Conservation (phyloP, 1,140 invertebrate genomes). For the Euwallacea similis region DNA sequence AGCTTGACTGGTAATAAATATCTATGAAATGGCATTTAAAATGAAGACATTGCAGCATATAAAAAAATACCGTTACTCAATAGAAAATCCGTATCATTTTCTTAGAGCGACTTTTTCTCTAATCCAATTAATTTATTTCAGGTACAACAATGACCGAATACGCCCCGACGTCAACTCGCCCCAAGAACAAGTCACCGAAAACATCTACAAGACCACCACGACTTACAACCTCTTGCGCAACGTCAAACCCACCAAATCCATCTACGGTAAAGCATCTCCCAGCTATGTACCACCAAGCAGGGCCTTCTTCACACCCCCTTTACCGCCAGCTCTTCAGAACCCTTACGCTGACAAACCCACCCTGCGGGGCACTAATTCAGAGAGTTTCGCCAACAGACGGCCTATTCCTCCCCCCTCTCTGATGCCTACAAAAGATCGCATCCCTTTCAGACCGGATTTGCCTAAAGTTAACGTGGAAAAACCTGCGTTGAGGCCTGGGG, state of each 20-base stretch:
- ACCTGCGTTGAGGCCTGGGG: slow-evolving; percentile 31
- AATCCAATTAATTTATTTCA: slow-evolving; percentile 8
- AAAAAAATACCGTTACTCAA: not conserved
- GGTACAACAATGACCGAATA: slow-evolving; percentile 52
- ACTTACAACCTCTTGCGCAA: slow-evolving; percentile 55
- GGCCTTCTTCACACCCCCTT: slow-evolving; percentile 74
- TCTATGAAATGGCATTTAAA: too few relatives aligned
- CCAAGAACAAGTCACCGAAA: slow-evolving; percentile 49
- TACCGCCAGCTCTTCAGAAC: slow-evolving; percentile 76
- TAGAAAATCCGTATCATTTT: not conserved
- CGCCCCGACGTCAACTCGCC: slow-evolving; percentile 43
- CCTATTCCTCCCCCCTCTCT: slow-evolving; percentile 75
- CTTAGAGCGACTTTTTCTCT: too few relatives aligned
- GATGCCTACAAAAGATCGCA: slow-evolving; percentile 75
- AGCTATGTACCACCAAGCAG: slow-evolving; percentile 79
- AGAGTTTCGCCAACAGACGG: slow-evolving; percentile 64
- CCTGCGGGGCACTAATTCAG: slow-evolving; percentile 69
- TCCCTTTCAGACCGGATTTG: slow-evolving; percentile 70
- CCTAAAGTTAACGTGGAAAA: slow-evolving; percentile 52
- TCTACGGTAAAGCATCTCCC: slow-evolving; percentile 64
- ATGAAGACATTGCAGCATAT: too few relatives aligned
- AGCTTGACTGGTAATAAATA: too few relatives aligned
- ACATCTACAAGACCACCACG: slow-evolving; percentile 49
- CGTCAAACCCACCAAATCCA: slow-evolving; percentile 56
- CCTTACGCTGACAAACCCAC: slow-evolving; percentile 84